Base-by-base conservation (phyloP, 2,888 invertebrate genomes). In the Glomeris marginata region DNA sequence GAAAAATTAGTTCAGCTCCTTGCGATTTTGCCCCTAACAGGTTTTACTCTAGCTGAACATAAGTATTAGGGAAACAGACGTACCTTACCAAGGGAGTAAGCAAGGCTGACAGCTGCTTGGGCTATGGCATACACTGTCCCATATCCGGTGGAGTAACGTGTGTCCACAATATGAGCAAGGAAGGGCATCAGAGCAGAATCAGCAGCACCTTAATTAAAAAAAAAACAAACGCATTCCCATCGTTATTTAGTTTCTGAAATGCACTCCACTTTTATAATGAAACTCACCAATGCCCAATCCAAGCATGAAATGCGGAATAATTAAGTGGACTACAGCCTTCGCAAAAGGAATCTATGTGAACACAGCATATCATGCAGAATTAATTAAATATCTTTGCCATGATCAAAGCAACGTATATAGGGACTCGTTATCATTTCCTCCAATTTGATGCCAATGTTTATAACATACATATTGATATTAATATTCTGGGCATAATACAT, bases 101-200 rank as follows among this genome's bases (percentile, higher is more conserved):
- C 85, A 44, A 85, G 68, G 58, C 84, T 81, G 41, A 85, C 84
- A 3, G 85, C 78, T 15, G 79, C 77, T 68, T 87, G 86, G 59
- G 84, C 84, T 49, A 87, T 74, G 47, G 86, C 81, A 63, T 86
- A 87, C n/a, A 84, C 79, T 1, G 77, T 76, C 2, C 83, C 83
- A 62, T 84, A 84, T 56, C 77, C 75, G n/a, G 74, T 74, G 55
- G 70, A 69, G 55, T 74, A 73, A 54, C 68, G 62, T 11, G 63
- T 60, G 48, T 65, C 71, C 2, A 84, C 84, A 52, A 85, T 69
- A 48, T 76, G 74, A 1, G 85, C 86, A 53, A 87, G 62, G 16
- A 84, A 67, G 0, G 86, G 86, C 52, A 84, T 83, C 49, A 87
- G 65, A 22, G 84, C 80, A 0, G 84, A 83, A 65, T 86, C 86